Conservation (phyloP, 1,140 invertebrate genomes). For the Bombus consobrinus region DNA sequence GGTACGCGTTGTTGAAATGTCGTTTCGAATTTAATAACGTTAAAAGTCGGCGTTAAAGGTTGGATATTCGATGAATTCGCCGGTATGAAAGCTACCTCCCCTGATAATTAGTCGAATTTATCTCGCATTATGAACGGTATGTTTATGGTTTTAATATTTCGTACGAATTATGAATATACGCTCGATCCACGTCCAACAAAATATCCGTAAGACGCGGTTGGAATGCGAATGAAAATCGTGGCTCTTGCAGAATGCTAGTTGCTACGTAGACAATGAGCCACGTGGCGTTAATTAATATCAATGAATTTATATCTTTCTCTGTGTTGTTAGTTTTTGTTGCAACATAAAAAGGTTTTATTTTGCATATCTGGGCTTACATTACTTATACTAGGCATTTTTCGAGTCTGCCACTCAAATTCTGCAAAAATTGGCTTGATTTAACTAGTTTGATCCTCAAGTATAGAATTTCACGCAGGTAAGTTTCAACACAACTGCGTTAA, state of each 20-base stretch:
- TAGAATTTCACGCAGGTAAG: too few species aligned
- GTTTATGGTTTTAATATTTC: constrained; percentile 27
- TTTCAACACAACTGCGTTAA: too few species aligned
- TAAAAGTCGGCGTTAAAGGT: neutral
- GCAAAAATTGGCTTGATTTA: too few species aligned
- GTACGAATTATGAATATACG: neutral
- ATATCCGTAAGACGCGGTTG: too few species aligned
- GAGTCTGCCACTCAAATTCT: too few species aligned
- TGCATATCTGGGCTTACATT: too few species aligned
- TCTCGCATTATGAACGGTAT: neutral
- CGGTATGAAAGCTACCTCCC: neutral
- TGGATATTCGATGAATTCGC: neutral
- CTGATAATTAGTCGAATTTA: constrained; percentile 22
- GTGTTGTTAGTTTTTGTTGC: too few species aligned
- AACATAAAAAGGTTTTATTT: too few species aligned
- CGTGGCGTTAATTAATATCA: neutral
- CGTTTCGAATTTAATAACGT: constrained; percentile 30
- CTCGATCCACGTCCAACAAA: neutral
- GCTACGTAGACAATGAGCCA: too few species aligned
- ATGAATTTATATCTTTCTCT: neutral
- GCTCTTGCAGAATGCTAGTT: too few species aligned
- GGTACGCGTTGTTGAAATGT: neutral
- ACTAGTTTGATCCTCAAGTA: too few species aligned
- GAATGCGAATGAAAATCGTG: neutral
- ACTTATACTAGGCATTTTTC: too few species aligned